phyloP scores from a whole-genome alignment of 2,888 invertebrate species.

The Drosophila quinaria region DNA sequence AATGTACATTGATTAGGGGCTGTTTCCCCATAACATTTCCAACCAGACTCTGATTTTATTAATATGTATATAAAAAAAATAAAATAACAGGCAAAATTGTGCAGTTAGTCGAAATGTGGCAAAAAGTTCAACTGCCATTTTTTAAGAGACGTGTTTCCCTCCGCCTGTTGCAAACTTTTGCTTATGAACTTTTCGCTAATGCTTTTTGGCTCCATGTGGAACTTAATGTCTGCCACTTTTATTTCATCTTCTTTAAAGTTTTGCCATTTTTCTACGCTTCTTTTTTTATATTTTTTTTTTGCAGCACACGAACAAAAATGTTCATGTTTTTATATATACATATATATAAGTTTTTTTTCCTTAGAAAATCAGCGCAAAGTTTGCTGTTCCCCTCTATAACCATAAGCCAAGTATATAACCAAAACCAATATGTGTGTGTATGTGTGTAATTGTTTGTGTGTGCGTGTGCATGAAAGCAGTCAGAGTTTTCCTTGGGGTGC shows the following conservation, averaged over 20 bases:
- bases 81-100: conserved; percentile 30
- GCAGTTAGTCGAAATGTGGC: conserved; percentile 54
- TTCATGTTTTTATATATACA: conserved; percentile 17
- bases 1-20: conserved; percentile 52
- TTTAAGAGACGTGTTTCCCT: conserved; percentile 35
- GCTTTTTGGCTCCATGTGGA: conserved; percentile 60
- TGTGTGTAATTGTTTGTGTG: conserved; percentile 18
- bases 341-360: conserved; percentile 17
- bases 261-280: conserved; percentile 65
- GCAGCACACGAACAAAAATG: conserved; percentile 22
- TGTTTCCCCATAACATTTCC: not conserved
- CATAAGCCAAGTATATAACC: conserved; percentile 54
- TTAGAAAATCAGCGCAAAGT: conserved; percentile 75
- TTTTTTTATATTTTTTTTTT: conserved; percentile 2
- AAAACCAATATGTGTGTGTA: conserved; percentile 63
- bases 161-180: conserved; percentile 53
- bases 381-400: conserved; percentile 47
- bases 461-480: conserved; percentile 50
- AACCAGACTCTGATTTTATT: conserved; percentile 59
- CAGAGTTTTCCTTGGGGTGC: conserved; percentile 74
- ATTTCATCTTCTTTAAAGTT: conserved; percentile 72
- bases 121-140: conserved; percentile 75
- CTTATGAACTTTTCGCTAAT: conserved; percentile 74
- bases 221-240: conserved; percentile 70
- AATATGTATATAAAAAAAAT: conserved; percentile 27